Evolutionary conservation across 2,113 vertebrate species (phyloP).

Genomic region (Dipodomys spectabilis): DNA sequence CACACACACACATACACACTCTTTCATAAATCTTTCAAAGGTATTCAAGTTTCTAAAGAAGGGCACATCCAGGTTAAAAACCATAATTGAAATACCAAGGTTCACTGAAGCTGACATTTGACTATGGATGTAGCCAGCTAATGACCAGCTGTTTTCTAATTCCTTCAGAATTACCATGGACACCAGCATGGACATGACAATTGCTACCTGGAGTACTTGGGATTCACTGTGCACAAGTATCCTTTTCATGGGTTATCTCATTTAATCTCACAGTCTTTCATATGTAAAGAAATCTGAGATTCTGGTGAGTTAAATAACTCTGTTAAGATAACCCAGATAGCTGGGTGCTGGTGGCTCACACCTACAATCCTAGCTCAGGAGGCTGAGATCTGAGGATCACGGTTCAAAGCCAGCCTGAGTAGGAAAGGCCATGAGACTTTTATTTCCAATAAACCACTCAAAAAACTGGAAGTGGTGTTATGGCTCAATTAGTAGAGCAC

Average conservation of each 20-base stretch:
- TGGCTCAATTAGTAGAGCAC: no score
- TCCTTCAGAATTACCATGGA: fast-evolving
- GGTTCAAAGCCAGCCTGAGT: no score
- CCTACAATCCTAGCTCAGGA: no score
- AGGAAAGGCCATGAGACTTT: no score
- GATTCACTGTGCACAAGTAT: background rate
- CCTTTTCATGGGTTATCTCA: background rate
- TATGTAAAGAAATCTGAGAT: background rate
- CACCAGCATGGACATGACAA: no score
- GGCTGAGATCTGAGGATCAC: no score
- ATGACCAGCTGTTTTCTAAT: background rate
- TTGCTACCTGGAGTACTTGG: background rate
- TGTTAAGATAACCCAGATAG: background rate
- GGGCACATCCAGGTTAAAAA: background rate
- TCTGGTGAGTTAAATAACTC: background rate
- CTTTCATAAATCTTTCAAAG: background rate
- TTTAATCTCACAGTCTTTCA: background rate
- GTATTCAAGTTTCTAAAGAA: background rate
- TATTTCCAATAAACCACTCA: no score
- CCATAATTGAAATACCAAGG: background rate
- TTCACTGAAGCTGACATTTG: background rate
- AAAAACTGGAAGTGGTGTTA: no score
- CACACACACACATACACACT: background rate
- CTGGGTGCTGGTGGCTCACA: no score
- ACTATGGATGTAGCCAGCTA: background rate